These are phyloP conservation scores for Amazona guildingii DNA, from an alignment of 2,113 vertebrate species.

Conservation along the genomic window DNA sequence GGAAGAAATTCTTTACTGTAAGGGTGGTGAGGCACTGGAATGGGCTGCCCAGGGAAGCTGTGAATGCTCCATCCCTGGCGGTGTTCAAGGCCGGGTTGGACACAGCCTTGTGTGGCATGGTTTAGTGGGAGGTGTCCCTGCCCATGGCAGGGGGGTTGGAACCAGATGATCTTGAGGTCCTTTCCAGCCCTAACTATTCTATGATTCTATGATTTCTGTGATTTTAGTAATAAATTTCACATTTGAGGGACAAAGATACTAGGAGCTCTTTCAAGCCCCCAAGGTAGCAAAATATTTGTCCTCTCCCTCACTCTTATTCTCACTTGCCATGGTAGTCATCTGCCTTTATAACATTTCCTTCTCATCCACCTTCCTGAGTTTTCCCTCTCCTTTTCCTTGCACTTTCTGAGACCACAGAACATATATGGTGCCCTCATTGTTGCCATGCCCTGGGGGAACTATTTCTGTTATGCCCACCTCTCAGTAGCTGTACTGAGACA, in stretches of 20 bases:
- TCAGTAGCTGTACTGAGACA: not conserved
- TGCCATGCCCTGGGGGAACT: conserved; percentile 18
- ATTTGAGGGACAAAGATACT: not conserved
- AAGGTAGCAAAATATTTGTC: conserved; percentile 24
- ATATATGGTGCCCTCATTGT: conserved; percentile 29
- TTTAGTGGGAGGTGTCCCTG: too few species aligned
- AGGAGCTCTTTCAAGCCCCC: not conserved
- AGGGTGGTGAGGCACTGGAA: too few species aligned
- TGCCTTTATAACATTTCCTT: conserved; percentile 12
- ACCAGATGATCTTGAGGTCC: too few species aligned
- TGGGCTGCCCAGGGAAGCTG: too few species aligned
- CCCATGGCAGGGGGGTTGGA: too few species aligned
- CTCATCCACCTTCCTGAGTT: not conserved
- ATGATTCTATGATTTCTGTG: not conserved
- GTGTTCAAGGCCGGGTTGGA: too few species aligned
- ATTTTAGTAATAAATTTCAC: conserved; percentile 3
- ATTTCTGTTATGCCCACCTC: not conserved
- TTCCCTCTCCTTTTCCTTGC: conserved; percentile 13
- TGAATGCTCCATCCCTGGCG: too few species aligned
- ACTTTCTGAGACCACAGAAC: conserved; percentile 24
- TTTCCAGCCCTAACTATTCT: too few species aligned
- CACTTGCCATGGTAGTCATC: not conserved
- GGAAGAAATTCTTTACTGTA: too few species aligned
- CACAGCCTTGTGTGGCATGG: too few species aligned
- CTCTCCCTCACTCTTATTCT: not conserved